Percentiles rank a stretch among this genome's conserved stretches.
phyloP scores from a whole-genome alignment of 2,888 invertebrate genomes.

The Nymphalis c-album region DNA sequence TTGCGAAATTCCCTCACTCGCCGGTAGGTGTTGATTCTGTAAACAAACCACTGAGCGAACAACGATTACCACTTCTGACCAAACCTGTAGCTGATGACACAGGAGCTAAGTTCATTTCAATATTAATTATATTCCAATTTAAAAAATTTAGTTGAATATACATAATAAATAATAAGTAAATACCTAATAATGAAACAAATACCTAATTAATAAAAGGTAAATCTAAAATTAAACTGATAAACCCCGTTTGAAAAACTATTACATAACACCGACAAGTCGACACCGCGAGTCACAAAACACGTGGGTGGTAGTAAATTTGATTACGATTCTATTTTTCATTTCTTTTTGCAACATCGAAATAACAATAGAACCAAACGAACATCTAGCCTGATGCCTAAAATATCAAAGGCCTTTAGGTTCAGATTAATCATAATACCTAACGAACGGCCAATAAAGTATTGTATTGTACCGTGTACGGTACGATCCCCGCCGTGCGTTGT shows the following conservation, averaged over 20 bases:
- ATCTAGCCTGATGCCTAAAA: constrained; percentile 46
- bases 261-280: constrained; percentile 17
- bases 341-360: constrained; percentile 44
- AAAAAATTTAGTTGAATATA: too few species aligned
- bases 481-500: constrained; percentile 54
- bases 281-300: constrained; percentile 15
- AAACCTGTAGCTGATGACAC: constrained; percentile 62
- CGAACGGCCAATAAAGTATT: constrained; percentile 55
- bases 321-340: constrained; percentile 41
- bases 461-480: constrained; percentile 64
- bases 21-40: constrained; percentile 71
- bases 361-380: constrained; percentile 69
- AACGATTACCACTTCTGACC: constrained; percentile 69
- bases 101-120: constrained; percentile 47
- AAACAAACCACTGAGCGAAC: constrained; percentile 66
- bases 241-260: constrained; percentile 23
- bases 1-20: constrained; percentile 66
- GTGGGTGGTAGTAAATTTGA: constrained; percentile 40
- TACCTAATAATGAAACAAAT: too few species aligned
- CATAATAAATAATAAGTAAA: too few species aligned
- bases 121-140: too few species aligned
- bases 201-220: too few species aligned
- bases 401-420: constrained; percentile 59
- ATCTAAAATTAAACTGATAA: constrained; percentile 12
- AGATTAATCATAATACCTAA: constrained; percentile 59